These are phyloP conservation scores for Lithophane socia DNA, from an alignment of 2,888 invertebrate species.

Conservation along the genomic window DNA sequence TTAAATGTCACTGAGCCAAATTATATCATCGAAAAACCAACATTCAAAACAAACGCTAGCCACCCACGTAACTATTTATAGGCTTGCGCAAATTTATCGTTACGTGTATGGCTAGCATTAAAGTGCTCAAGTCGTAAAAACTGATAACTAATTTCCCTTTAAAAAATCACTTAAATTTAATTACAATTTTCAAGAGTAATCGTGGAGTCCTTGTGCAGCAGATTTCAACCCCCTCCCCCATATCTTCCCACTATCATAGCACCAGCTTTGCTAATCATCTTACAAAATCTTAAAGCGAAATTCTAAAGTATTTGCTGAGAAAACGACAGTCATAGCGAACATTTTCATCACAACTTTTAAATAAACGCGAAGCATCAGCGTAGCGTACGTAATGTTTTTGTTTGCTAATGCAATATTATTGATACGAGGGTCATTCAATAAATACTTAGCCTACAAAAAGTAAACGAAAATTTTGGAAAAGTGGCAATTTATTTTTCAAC, in stretches of 20 bases:
- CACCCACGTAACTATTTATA: too few species aligned
- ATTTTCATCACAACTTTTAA: not conserved
- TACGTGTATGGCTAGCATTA: too few species aligned
- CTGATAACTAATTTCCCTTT: not conserved
- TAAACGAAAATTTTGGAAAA: too few species aligned
- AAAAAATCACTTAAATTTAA: too few species aligned
- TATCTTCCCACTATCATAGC: not conserved
- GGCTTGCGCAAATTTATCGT: too few species aligned
- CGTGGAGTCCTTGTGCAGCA: not conserved
- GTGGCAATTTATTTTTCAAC: too few species aligned
- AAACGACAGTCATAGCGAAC: not conserved
- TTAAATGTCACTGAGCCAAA: not conserved
- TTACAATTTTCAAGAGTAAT: too few species aligned
- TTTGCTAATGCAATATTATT: not conserved
- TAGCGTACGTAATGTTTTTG: not conserved
- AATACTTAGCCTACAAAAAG: too few species aligned
- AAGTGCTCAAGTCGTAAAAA: not conserved
- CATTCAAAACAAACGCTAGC: not conserved
- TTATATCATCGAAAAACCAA: not conserved
- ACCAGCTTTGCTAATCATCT: not conserved
- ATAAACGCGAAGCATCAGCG: not conserved
- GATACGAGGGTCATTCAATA: too few species aligned
- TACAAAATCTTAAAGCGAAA: conserved; percentile 9
- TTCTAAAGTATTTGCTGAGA: not conserved
- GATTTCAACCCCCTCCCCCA: not conserved